Evolutionary conservation across 1,140 invertebrate genomes (phyloP), one percentile per base, ranked within the genome.

Genomic region (Magallana gigas): DNA sequence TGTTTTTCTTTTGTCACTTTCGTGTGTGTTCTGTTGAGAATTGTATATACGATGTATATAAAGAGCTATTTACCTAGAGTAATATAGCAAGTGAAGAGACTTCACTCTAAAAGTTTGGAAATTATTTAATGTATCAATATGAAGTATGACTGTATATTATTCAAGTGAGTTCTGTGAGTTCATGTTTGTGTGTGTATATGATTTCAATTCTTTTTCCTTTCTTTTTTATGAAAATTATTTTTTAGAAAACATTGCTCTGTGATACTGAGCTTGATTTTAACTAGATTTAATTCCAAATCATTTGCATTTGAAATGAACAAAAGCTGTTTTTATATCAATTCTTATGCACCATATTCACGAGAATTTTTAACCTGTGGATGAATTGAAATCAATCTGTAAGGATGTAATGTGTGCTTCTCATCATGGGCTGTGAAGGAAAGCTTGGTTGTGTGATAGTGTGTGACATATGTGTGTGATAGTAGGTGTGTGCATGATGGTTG

Each of bases 281-380:
- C 36, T 71, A 71, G 68, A 18, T 71, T 71, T 71, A 18, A 29
- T 29, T 71, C 68, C n/a, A 29, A 29, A 71, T 71, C 68, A 71
- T 18, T 71, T 14, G 68, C 36, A 71, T 71, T 71, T 71, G 18
- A 29, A 8, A 71, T 71, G 68, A 23, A 29, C 36, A 23, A 71
- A 71, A 71, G 9, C 36, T 48, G 36, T 71, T 18, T 71, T 71
- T 71, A 29, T 71, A 71, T 71, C 7, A 71, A 71, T 18, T 71
- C 68, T 71, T 71, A 71, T 71, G 68, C 68, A 71, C 68, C 68
- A 71, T 71, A 71, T 71, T 23, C 36, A 71, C 68, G 68, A 71
- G 68, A 71, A 71, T 71, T 71, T 71, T 71, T 71, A 71, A 14
- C 6, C 60, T 62, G 18, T 62, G 14, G 60, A 62, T 62, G 4